Percentiles rank a stretch among this genome's conserved stretches.
phyloP scores from a whole-genome alignment of 2,797 vertebrate species.

The Salarias fasciatus region DNA sequence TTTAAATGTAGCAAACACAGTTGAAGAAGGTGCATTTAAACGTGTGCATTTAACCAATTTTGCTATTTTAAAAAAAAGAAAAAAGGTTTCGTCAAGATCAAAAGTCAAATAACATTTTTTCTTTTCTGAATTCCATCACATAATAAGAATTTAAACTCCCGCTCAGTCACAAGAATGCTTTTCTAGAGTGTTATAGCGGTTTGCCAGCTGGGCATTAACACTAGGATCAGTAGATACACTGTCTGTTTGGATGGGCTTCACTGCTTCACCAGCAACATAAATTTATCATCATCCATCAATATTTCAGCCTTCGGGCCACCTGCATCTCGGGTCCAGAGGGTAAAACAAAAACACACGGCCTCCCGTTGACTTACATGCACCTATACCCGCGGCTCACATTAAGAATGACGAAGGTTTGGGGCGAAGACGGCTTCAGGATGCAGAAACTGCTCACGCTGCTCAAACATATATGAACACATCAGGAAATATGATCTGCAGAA shows the following conservation, averaged over 20 bases:
- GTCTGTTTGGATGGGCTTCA: conserved; percentile 35
- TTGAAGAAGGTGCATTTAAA: background rate
- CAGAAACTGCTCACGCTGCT: no score
- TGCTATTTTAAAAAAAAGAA: background rate
- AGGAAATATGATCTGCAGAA: background rate
- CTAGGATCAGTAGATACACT: conserved; percentile 13
- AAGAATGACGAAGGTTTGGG: background rate
- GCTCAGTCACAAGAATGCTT: background rate
- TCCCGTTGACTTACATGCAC: conserved; percentile 33
- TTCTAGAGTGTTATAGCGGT: background rate
- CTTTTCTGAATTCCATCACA: background rate
- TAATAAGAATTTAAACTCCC: background rate
- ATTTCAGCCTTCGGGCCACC: conserved; percentile 73
- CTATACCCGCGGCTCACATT: conserved; percentile 13
- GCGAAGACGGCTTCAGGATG: background rate
- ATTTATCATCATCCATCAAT: conserved; percentile 80
- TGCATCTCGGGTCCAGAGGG: conserved; percentile 61
- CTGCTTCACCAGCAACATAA: conserved; percentile 57
- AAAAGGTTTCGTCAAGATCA: background rate
- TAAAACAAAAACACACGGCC: conserved; percentile 51
- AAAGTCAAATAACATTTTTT: background rate
- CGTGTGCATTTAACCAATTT: background rate
- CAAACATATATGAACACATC: background rate
- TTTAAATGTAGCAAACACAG: conserved; percentile 19
- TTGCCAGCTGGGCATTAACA: conserved; percentile 8